phyloP scores from a whole-genome alignment of 2,113 vertebrate genomes.

The Misgurnus mizolepis region DNA sequence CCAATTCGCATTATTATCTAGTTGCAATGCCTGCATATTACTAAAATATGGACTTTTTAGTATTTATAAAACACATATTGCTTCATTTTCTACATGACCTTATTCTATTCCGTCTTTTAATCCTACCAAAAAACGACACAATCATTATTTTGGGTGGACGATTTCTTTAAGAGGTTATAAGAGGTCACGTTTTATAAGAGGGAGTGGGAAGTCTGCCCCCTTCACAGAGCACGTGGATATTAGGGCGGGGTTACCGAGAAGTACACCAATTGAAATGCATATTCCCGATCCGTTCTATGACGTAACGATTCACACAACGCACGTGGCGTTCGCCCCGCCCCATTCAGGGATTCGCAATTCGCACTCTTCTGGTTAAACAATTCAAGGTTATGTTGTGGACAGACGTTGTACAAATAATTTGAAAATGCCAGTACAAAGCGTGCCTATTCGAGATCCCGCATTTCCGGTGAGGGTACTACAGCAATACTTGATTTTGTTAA shows the following conservation, averaged over 20 bases:
- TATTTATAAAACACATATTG: too few species aligned
- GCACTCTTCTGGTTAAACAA: too few species aligned
- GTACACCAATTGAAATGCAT: background rate
- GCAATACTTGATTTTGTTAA: conserved; percentile 79
- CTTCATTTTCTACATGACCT: too few species aligned
- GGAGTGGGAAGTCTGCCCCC: background rate
- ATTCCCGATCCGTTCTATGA: background rate
- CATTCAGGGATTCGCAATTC: background rate
- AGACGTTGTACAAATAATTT: conserved; percentile 2
- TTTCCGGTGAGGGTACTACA: conserved; percentile 68
- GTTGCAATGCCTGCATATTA: too few species aligned
- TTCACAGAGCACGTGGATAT: background rate
- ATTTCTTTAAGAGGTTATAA: too few species aligned
- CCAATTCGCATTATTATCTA: too few species aligned
- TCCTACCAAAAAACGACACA: too few species aligned
- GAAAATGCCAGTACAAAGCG: conserved; percentile 70
- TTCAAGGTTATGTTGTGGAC: background rate
- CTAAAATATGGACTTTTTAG: too few species aligned
- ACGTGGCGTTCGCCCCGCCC: background rate
- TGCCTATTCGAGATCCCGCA: conserved; percentile 55
- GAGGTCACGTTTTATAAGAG: background rate
- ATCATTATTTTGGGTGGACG: too few species aligned
- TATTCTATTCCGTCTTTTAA: too few species aligned
- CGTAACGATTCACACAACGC: background rate
- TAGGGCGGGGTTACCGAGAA: background rate